A percentile compares a stretch with the other conserved stretches of the same genome.
phyloP scores from a whole-genome alignment of 2,888 invertebrate genomes.

The Apamea anceps region DNA sequence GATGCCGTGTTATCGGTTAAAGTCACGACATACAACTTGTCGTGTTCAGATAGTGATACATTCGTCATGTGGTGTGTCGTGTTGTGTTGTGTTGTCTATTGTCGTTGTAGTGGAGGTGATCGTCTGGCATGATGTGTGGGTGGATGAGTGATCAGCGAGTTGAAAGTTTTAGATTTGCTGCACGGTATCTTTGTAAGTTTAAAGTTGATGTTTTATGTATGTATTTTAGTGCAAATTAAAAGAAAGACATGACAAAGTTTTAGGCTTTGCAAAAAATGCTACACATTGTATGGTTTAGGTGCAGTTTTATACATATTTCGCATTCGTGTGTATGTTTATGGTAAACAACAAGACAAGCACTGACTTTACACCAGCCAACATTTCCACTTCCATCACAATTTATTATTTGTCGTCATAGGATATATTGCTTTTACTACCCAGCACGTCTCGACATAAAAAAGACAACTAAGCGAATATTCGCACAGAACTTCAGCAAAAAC shows the following conservation, averaged over 20 bases:
- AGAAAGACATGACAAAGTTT: background rate
- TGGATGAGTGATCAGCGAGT: background rate
- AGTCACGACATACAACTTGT: slow-evolving; percentile 16
- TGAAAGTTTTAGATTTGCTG: background rate
- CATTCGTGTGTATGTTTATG: background rate
- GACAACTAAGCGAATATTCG: background rate
- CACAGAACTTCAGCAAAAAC: background rate
- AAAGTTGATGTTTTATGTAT: background rate
- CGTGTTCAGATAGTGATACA: slow-evolving; percentile 12
- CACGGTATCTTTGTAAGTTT: background rate
- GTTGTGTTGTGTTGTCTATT: background rate
- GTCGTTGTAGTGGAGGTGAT: background rate
- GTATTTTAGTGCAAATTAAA: background rate
- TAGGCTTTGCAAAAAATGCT: background rate
- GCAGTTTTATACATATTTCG: background rate
- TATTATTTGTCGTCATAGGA: background rate
- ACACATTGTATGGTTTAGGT: background rate
- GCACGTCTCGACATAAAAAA: background rate
- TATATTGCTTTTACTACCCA: background rate
- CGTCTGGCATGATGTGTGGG: background rate
- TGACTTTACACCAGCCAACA: background rate
- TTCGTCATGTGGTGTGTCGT: background rate
- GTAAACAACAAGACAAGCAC: background rate
- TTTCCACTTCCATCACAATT: background rate
- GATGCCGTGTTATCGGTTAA: slow-evolving; percentile 1